phyloP scores from a whole-genome alignment of 2,113 vertebrate genomes.

The Ceyx cyanopectus region DNA sequence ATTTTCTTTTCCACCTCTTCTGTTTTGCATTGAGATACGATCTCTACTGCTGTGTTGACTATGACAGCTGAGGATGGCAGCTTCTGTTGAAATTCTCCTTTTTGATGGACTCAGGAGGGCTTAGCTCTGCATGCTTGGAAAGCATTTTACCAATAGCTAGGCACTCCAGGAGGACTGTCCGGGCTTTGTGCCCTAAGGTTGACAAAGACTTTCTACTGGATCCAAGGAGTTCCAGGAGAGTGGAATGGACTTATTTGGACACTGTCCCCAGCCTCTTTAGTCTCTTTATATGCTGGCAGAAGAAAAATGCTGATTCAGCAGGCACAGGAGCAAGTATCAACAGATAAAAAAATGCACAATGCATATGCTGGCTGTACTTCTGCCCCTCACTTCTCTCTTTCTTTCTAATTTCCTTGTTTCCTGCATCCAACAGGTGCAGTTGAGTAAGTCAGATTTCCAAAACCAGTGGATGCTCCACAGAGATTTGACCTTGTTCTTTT shows the following conservation, averaged over 20 bases:
- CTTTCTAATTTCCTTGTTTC: not conserved
- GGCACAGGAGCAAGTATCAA: not conserved
- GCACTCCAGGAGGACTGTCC: not conserved
- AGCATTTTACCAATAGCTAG: not conserved
- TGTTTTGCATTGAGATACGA: not conserved
- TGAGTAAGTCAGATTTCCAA: not conserved
- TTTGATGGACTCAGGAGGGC: not conserved
- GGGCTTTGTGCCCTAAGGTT: not conserved
- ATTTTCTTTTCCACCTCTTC: not conserved
- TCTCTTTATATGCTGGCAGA: not conserved
- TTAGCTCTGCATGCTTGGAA: not conserved
- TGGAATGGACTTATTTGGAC: not conserved
- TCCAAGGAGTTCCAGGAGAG: not conserved
- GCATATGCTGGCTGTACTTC: not conserved
- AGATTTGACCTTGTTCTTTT: not conserved
- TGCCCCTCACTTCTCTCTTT: not conserved
- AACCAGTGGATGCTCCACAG: not conserved
- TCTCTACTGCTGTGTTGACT: not conserved
- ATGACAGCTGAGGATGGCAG: not conserved
- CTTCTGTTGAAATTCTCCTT: not conserved
- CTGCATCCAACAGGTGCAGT: not conserved
- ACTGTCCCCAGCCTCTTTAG: not conserved
- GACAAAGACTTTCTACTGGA: conserved; percentile 10
- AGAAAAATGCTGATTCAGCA: conserved; percentile 8
- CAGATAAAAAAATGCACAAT: not conserved